Conservation (phyloP, 2,113 vertebrate species). For the Eleginops maclovinus region DNA sequence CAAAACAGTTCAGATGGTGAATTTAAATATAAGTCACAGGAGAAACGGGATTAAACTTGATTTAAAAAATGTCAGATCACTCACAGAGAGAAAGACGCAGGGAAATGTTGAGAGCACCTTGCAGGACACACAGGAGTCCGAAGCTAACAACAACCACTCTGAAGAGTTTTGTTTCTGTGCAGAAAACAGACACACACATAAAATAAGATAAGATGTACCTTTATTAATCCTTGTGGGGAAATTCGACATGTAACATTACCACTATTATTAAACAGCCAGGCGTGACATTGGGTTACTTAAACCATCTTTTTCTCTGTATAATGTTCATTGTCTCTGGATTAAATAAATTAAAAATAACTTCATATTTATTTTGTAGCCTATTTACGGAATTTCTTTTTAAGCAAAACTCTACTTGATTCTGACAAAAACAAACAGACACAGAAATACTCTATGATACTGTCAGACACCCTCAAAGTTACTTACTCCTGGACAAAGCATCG, state of each 20-base stretch:
- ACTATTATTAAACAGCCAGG: not conserved
- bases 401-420: not conserved
- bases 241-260: not conserved
- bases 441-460: not conserved
- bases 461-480: slow-evolving; percentile 3
- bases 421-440: not conserved
- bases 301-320: not conserved
- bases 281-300: not conserved
- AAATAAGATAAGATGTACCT: no score
- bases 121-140: slow-evolving; percentile 64
- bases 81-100: slow-evolving; percentile 48
- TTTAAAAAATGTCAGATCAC: not conserved
- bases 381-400: not conserved
- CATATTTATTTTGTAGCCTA: not conserved
- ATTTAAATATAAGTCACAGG: no score
- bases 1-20: no score
- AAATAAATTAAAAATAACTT: not conserved
- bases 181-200: not conserved
- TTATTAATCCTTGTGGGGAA: no score
- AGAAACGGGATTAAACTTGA: no score
- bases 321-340: not conserved
- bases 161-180: slow-evolving; percentile 14
- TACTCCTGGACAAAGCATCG: not conserved
- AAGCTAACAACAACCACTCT: slow-evolving; percentile 51
- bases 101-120: slow-evolving; percentile 57